These are phyloP conservation scores for Nerophis lumbriciformis DNA, from an alignment of 2,113 vertebrate genomes.

Conservation along the genomic window DNA sequence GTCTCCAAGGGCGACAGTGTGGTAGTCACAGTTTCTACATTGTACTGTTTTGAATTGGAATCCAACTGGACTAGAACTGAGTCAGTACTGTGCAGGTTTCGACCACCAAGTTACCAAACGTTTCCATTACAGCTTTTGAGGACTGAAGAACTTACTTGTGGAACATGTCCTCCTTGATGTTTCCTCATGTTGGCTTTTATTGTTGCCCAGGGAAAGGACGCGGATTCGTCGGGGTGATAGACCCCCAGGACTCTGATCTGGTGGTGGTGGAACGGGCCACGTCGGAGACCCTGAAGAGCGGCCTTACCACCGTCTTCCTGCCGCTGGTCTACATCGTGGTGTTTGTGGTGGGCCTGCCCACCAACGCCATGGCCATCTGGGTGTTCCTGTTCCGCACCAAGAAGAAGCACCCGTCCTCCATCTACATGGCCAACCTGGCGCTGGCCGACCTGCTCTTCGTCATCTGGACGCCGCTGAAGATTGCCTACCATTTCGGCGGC, in stretches of 20 bases:
- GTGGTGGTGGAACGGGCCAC: conserved; percentile 14
- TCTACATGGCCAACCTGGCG: conserved; percentile 92
- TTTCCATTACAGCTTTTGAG: too few relatives aligned
- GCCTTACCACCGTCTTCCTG: conserved; percentile 83
- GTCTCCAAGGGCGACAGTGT: too few relatives aligned
- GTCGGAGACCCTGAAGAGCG: conserved; percentile 70
- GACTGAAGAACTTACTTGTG: neutral
- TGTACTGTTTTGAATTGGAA: too few relatives aligned
- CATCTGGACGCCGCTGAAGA: conserved; percentile 87
- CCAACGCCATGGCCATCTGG: conserved; percentile 86
- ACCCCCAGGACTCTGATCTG: neutral
- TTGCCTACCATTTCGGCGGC: conserved; percentile 85
- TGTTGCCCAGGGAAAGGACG: conserved; percentile 16
- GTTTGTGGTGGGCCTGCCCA: conserved; percentile 80
- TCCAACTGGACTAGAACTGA: too few relatives aligned
- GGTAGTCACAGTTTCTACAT: too few relatives aligned
- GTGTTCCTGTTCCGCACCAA: conserved; percentile 87
- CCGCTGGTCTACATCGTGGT: conserved; percentile 80
- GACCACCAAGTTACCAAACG: too few relatives aligned
- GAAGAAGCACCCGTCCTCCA: conserved; percentile 82
- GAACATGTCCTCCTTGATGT: neutral
- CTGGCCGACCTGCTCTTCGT: conserved; percentile 88
- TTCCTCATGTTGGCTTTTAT: neutral
- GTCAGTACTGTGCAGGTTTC: too few relatives aligned
- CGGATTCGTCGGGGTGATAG: rapidly evolving